Evolutionary conservation across 1,140 invertebrate genomes (phyloP).

Genomic region (Lordiphosa mommai): DNA sequence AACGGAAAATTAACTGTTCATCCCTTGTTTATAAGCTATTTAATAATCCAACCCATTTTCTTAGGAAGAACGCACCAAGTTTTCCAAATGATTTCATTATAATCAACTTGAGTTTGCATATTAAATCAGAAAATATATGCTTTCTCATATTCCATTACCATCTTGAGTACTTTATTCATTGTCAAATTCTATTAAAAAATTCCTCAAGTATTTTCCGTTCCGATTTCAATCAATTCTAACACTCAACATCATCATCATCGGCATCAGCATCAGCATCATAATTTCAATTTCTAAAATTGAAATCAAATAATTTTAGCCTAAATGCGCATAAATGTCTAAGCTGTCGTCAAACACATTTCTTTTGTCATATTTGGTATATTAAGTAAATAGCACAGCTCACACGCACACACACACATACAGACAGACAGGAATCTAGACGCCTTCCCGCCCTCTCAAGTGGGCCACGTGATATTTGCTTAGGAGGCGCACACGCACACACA

Average conservation of each 20-base stretch:
- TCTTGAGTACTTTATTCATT: too few relatives aligned
- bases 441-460: conserved; percentile 12
- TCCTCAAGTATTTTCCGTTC: not conserved
- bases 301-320: conserved; percentile 71
- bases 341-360: conserved; percentile 70
- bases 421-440: not conserved
- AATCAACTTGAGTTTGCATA: too few relatives aligned
- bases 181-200: not conserved
- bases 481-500: conserved; percentile 37
- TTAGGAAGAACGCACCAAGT: too few relatives aligned
- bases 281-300: conserved; percentile 26
- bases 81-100: too few relatives aligned
- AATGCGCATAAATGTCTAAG: conserved; percentile 73
- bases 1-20: too few relatives aligned
- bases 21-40: too few relatives aligned
- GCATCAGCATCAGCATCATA: not conserved
- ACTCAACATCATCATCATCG: not conserved
- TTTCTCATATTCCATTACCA: too few relatives aligned
- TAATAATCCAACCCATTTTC: too few relatives aligned
- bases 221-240: conserved; percentile 8
- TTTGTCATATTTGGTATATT: conserved; percentile 51
- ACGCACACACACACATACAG: not conserved
- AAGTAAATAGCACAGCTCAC: conserved; percentile 53
- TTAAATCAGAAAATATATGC: too few relatives aligned
- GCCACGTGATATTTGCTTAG: conserved; percentile 56